Conservation (phyloP, 2,113 vertebrate genomes). For the Paracanthobrama guichenoti region DNA sequence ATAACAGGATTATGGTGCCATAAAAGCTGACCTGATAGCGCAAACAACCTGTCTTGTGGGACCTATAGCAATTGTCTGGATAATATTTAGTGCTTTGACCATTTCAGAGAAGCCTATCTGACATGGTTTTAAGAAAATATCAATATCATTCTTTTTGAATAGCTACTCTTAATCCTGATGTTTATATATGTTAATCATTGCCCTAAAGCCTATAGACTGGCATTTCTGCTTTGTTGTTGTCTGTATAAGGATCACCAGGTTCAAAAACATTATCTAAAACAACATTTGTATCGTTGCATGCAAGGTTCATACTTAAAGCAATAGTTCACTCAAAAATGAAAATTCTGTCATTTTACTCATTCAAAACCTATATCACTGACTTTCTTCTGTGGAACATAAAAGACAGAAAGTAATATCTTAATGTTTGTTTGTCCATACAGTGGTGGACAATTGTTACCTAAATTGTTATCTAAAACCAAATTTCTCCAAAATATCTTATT, state of each 20-base stretch:
- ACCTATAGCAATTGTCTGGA: neutral
- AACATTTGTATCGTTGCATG: neutral
- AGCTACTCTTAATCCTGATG: neutral
- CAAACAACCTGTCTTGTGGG: neutral
- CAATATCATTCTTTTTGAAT: neutral
- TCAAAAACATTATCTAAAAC: neutral
- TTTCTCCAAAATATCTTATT: too few relatives aligned
- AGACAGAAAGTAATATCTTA: neutral
- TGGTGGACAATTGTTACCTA: too few relatives aligned
- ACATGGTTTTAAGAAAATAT: neutral
- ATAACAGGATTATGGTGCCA: constrained; percentile 21
- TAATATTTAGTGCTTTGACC: neutral
- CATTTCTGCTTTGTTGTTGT: neutral
- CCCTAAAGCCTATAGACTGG: neutral
- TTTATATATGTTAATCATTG: neutral
- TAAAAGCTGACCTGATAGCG: constrained; percentile 14
- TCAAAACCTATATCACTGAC: neutral
- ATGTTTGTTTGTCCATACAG: too few relatives aligned
- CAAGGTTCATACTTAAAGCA: neutral
- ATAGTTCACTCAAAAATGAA: neutral
- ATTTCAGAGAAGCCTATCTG: neutral
- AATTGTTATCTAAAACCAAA: too few relatives aligned
- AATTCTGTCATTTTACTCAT: neutral
- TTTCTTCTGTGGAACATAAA: neutral
- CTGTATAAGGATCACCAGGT: neutral